These are phyloP conservation scores for Lasioglossum pauxillum DNA, from an alignment of 2,888 invertebrate species.

Conservation along the genomic window DNA sequence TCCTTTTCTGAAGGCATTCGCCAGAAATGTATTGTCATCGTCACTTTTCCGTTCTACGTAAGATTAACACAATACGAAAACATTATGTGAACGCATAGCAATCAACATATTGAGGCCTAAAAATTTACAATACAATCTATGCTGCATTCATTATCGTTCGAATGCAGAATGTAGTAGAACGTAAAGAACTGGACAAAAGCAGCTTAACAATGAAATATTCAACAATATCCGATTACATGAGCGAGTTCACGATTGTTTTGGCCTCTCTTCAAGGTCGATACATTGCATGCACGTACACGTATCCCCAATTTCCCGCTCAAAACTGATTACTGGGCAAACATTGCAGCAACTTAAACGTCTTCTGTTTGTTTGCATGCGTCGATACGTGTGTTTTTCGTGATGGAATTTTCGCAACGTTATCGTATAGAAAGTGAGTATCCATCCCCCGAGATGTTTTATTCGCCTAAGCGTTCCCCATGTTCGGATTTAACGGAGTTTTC, in stretches of 20 bases:
- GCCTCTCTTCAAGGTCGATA: neutral
- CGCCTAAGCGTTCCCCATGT: neutral
- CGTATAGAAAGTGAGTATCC: slow-evolving; percentile 71
- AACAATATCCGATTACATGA: neutral
- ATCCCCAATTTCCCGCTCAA: neutral
- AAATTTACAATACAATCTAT: neutral
- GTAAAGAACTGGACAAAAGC: neutral
- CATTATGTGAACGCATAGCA: neutral
- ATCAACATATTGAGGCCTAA: neutral
- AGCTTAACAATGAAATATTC: neutral
- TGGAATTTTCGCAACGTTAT: slow-evolving; percentile 60
- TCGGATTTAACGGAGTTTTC: neutral
- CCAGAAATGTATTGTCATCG: neutral
- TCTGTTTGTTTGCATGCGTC: slow-evolving; percentile 72
- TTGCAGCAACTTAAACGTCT: slow-evolving; percentile 28
- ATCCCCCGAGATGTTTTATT: neutral
- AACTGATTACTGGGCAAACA: neutral
- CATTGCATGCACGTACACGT: neutral
- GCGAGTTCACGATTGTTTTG: neutral
- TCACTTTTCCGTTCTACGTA: too few species aligned
- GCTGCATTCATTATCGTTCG: slow-evolving; percentile 1
- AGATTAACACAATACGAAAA: neutral
- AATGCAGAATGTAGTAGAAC: neutral
- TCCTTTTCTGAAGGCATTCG: neutral
- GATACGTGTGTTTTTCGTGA: slow-evolving; percentile 61